Evolutionary conservation across 2,888 invertebrate species (phyloP).

Genomic region (Automeris io): DNA sequence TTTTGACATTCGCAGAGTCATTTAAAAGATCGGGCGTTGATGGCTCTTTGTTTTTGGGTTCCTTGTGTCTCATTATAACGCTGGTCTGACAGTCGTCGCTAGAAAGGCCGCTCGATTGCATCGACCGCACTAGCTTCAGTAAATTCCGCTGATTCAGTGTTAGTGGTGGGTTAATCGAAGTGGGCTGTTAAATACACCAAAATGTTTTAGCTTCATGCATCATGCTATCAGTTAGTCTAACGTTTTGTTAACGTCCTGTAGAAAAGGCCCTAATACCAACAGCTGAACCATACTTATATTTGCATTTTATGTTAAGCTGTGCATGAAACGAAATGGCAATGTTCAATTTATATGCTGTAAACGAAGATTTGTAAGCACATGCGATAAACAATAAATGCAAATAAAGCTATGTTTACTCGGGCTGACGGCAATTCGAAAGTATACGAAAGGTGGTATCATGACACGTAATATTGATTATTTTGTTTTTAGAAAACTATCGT

Average conservation of each 20-base stretch:
- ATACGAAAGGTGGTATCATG: conserved; percentile 40
- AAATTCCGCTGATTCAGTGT: conserved; percentile 77
- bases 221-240: conserved; percentile 55
- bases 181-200: conserved; percentile 75
- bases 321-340: conserved; percentile 57
- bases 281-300: conserved; percentile 53
- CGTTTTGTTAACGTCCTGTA: conserved; percentile 30
- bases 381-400: conserved; percentile 75
- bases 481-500: conserved; percentile 17
- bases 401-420: conserved; percentile 64
- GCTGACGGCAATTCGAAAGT: conserved; percentile 42
- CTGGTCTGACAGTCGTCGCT: conserved; percentile 73
- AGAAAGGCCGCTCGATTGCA: conserved; percentile 75
- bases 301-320: conserved; percentile 76
- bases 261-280: conserved; percentile 39
- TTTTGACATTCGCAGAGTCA: conserved; percentile 72
- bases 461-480: conserved; percentile 31
- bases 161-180: conserved; percentile 74
- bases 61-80: conserved; percentile 71
- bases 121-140: conserved; percentile 75
- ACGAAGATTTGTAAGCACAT: conserved; percentile 66
- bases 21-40: conserved; percentile 78
- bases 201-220: conserved; percentile 65
- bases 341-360: conserved; percentile 50
- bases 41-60: conserved; percentile 66